Conservation (phyloP, 1,140 invertebrate genomes). For the Magallana gigas region DNA sequence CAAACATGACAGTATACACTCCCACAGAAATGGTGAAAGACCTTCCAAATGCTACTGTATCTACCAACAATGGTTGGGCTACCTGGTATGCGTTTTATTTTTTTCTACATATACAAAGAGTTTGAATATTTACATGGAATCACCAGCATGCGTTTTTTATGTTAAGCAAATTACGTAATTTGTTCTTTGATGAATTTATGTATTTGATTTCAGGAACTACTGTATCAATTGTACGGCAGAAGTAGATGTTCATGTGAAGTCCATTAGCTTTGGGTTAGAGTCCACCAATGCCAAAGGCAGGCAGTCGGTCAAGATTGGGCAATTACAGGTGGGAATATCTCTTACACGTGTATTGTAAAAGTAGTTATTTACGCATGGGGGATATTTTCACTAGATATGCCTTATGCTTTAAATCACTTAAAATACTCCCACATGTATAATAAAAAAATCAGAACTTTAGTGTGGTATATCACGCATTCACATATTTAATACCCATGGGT, state of each 20-base stretch:
- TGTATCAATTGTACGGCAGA: background rate
- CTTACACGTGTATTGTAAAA: background rate
- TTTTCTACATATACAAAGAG: background rate
- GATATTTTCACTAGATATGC: background rate
- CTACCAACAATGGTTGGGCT: background rate
- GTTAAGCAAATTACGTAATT: too few species aligned
- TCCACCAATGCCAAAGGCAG: background rate
- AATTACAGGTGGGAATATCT: slow-evolving; percentile 26
- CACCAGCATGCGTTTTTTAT: too few species aligned
- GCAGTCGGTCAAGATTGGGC: slow-evolving; percentile 6
- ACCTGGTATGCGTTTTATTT: background rate
- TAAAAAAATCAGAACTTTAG: background rate
- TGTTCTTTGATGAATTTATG: background rate
- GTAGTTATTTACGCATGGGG: background rate
- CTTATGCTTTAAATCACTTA: too few species aligned
- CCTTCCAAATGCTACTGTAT: background rate
- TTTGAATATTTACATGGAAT: background rate
- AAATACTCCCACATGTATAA: too few species aligned
- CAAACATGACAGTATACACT: slow-evolving; percentile 3
- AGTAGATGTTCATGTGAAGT: background rate
- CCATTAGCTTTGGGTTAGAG: slow-evolving; percentile 6
- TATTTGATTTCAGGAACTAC: background rate
- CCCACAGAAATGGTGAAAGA: background rate
- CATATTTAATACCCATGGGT: background rate
- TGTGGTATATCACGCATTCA: too few species aligned